Evolutionary conservation across 2,888 invertebrate genomes (phyloP).

Genomic region (Ischnura elegans): DNA sequence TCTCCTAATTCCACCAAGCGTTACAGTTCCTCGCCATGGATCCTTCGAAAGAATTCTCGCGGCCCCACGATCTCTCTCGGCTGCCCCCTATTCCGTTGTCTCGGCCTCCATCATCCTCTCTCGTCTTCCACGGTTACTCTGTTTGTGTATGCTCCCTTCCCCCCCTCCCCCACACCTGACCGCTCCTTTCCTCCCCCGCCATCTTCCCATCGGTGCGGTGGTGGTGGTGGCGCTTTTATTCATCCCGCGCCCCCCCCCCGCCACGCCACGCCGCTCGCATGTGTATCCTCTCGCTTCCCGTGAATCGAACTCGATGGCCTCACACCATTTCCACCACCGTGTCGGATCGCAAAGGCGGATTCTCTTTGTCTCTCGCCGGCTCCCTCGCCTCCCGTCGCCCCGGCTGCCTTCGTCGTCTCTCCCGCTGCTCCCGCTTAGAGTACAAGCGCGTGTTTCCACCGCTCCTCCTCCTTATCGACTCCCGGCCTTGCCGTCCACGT

Average conservation of each 20-base stretch:
- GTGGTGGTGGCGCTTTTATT: not conserved
- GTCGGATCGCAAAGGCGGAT: not conserved
- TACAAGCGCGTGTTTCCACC: too few species aligned
- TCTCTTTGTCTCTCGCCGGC: not conserved
- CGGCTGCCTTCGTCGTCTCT: not conserved
- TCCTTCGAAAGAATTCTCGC: not conserved
- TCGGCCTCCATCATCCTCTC: not conserved
- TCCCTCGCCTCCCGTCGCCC: not conserved
- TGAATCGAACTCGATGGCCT: not conserved
- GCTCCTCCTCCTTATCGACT: too few species aligned
- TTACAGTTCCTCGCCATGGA: not conserved
- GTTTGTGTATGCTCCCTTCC: too few species aligned
- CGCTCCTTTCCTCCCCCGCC: not conserved
- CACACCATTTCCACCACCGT: not conserved
- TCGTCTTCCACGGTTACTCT: not conserved
- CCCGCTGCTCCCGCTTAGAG: not conserved
- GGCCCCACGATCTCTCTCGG: not conserved
- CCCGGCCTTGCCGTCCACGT: too few species aligned
- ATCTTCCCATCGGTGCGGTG: not conserved
- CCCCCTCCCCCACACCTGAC: not conserved
- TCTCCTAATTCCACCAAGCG: too few species aligned
- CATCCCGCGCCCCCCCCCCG: not conserved
- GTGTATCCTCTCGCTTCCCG: not conserved
- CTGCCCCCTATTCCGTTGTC: not conserved
- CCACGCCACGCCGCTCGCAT: not conserved